Evolutionary conservation across 2,888 invertebrate species (phyloP).

Genomic region (Lissonota sp.): DNA sequence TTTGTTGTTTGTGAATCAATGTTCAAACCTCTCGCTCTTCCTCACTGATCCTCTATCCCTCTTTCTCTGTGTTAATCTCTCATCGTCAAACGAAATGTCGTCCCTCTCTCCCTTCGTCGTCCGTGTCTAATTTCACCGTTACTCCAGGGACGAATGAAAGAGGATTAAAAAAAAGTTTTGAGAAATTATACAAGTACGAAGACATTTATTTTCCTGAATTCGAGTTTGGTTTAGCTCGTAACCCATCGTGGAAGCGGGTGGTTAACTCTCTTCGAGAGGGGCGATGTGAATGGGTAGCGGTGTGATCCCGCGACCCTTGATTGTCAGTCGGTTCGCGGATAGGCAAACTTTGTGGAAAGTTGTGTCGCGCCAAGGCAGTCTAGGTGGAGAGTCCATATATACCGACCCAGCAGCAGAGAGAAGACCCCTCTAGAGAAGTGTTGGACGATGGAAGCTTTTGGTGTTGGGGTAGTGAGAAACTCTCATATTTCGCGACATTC

Average conservation of each 20-base stretch:
- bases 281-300: constrained; percentile 43
- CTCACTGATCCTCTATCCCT: neutral
- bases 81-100: constrained; percentile 5
- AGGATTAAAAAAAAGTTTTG: neutral
- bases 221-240: constrained; percentile 36
- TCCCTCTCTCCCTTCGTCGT: too few relatives aligned
- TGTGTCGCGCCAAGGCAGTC: constrained; percentile 53
- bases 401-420: constrained; percentile 19
- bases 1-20: constrained; percentile 1
- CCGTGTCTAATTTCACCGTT: too few relatives aligned
- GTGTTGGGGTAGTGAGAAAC: constrained; percentile 52
- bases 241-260: constrained; percentile 28
- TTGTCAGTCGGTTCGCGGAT: constrained; percentile 70
- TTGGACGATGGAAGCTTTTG: constrained; percentile 30
- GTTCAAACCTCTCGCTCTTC: constrained; percentile 4
- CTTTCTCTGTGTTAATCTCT: constrained; percentile 9
- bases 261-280: constrained; percentile 24
- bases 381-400: constrained; percentile 23
- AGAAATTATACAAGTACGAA: constrained; percentile 3
- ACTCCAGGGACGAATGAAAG: neutral
- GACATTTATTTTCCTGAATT: constrained; percentile 43
- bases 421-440: constrained; percentile 28
- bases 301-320: constrained; percentile 63
- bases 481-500: constrained; percentile 73
- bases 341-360: constrained; percentile 69